Base-by-base conservation (phyloP, 2,113 vertebrate species). In the Chlamydotis undulata region DNA sequence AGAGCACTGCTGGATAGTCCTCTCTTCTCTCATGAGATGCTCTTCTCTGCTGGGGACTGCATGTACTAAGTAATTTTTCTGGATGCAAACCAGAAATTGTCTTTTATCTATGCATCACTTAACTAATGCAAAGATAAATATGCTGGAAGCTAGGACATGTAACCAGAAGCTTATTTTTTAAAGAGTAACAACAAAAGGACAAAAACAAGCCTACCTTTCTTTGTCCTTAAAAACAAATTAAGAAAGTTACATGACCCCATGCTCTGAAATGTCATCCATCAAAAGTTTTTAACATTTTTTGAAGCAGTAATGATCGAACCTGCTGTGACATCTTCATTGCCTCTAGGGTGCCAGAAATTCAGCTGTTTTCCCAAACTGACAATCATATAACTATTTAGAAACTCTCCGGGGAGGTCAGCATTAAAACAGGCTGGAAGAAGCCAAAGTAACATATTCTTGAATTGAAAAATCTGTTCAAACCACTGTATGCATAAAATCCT, bases 291-390 rank as follows among this genome's bases (percentile, higher is more conserved):
- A 70, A 85, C 41, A 35, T 50, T 82, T 67, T 84, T 76, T 77
- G 1, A 87, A 69, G n/a, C 31, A 49, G 31, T 82, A 85, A 87
- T 85, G 50, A 90, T 74, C 4, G 23, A 88, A 90, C 53, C 63
- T 85, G 41, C 84, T 93, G 57, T 76, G 87, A 65, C 50, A 93
- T 88, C 78, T 93, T 94, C 63, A 60, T 59, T 93, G 75, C 63
- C 41, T 77, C 87, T 79, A 63, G 70, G 77, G 78, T 83, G 55
- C 28, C 87, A 93, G 78, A 95, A 94, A 93, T 96, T 90, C 78
- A 88, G 37, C 68, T 94, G 52, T 73, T 93, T 93, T 93, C 87
- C 83, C 84, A 83, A 86, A 86, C 60, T 94, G 79, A 75, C 84
- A 91, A 45, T 88, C 70, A 59, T 55, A 23, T 28, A 78, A 77